A percentile compares a stretch with the other conserved stretches of the same genome.
Conservation (phyloP, 2,797 vertebrate species). For the Chromis chromis region DNA sequence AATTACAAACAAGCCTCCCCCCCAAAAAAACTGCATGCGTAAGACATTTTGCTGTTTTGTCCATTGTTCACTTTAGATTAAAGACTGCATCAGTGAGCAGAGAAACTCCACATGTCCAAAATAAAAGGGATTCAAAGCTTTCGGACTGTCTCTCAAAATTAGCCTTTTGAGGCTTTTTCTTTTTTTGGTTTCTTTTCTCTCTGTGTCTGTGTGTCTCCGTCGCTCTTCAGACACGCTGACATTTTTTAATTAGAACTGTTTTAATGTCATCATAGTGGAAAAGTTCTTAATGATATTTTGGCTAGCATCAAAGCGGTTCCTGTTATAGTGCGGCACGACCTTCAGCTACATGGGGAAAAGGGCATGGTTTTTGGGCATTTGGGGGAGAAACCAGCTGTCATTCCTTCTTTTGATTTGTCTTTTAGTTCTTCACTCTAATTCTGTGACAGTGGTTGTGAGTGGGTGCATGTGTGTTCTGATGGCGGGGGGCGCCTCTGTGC, state of each 20-base stretch:
- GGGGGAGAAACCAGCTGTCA: conserved; percentile 74
- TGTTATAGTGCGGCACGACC: conserved; percentile 65
- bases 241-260: conserved; percentile 80
- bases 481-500: conserved; percentile 66
- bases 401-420: conserved; percentile 71
- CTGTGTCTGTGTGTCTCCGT: conserved; percentile 33
- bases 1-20: conserved; percentile 74
- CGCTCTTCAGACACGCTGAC: conserved; percentile 66
- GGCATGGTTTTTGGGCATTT: conserved; percentile 68
- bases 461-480: conserved; percentile 59
- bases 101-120: conserved; percentile 68
- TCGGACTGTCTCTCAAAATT: conserved; percentile 68
- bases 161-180: conserved; percentile 51
- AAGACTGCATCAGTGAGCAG: conserved; percentile 63
- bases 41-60: conserved; percentile 69
- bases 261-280: conserved; percentile 69
- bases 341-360: conserved; percentile 72
- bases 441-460: conserved; percentile 46
- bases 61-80: conserved; percentile 74
- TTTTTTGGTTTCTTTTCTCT: conserved; percentile 30
- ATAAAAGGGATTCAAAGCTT: conserved; percentile 66
- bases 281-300: conserved; percentile 78
- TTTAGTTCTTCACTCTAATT: conserved; percentile 53
- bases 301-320: conserved; percentile 71
- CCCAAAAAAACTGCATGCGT: conserved; percentile 70